Base-by-base conservation (phyloP, 1,140 invertebrate species). In the Meloidogyne hapla region DNA sequence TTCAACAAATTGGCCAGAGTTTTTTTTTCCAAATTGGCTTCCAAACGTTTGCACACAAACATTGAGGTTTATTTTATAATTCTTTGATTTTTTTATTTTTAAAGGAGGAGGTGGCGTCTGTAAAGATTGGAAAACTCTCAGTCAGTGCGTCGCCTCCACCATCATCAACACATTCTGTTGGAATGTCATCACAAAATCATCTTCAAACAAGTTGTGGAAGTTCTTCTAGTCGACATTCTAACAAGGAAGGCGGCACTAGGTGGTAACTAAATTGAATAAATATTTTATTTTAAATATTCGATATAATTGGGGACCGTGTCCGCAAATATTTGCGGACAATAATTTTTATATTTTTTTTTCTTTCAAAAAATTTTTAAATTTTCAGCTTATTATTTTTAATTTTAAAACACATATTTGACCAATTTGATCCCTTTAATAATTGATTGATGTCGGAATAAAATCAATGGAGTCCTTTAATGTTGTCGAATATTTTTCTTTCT, bases 51-150 rank as follows among this genome's bases (percentile, higher is more conserved):
- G 28, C 48, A 76, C 75, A 76, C 66, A 25, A 69, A 64, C 40
- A 21, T 74, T 62, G 75, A 76, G 75, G 75, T 69, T 25, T 18
- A 12, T 48, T 28, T 66, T 13, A 13, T 74, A 38, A 18, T 10
- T 45, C 8, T 18, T 42, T 45, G 23, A n/a, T 13, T 75, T n/a
- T 33, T 15, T 28, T 75, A 15, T 76, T 26, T 23, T 28, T 28
- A n/a, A 12, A 78, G 77, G 77, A 80, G 56, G 78, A 78, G 64
- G 76, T 78, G 48, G 77, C 77, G 64, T 18, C 77, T 18, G 77
- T 80, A 33, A 78, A 78, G 56, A 78, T 78, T 23, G 77, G 77
- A 23, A 78, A 78, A 72, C 76, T 62, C 28, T 61, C 74, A 42
- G 74, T 75, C 10, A 75, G 42, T 62, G 28, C 74, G 42, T 33